A percentile compares a stretch with the other conserved stretches of the same genome.
phyloP scores from a whole-genome alignment of 2,797 vertebrate genomes.

The Parauchenoglanis ngamensis region DNA sequence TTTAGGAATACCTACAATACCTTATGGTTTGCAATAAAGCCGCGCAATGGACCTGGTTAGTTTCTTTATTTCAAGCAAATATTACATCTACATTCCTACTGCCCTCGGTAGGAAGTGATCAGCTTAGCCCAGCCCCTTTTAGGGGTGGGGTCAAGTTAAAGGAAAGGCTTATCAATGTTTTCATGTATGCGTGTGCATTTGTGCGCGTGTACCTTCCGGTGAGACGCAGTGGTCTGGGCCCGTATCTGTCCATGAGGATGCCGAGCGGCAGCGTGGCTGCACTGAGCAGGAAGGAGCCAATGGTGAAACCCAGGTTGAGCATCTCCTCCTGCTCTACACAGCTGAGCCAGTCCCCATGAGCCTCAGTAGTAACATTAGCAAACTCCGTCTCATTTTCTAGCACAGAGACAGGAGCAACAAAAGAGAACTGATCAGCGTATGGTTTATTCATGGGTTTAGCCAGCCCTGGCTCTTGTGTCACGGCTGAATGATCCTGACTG shows the following conservation, averaged over 20 bases:
- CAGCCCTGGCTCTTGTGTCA: slow-evolving; percentile 1
- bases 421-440: slow-evolving; percentile 18
- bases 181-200: not conserved
- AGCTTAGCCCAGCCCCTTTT: not conserved
- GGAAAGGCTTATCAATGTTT: not conserved
- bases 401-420: not conserved
- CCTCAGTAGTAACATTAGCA: slow-evolving; percentile 34
- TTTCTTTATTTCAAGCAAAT: not conserved
- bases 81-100: too few species aligned
- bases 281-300: slow-evolving; percentile 88
- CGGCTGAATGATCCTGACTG: not conserved
- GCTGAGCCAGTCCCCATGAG: slow-evolving; percentile 63
- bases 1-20: not conserved
- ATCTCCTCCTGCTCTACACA: slow-evolving; percentile 87
- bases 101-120: not conserved
- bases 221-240: slow-evolving; percentile 85
- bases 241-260: slow-evolving; percentile 81
- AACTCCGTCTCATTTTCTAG: slow-evolving; percentile 66
- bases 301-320: slow-evolving; percentile 89
- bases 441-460: slow-evolving; percentile 39
- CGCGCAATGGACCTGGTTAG: not conserved
- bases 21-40: not conserved
- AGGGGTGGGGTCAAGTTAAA: not conserved
- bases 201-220: slow-evolving; percentile 79
- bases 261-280: slow-evolving; percentile 86